A percentile compares a stretch with the other conserved stretches of the same genome.
These are phyloP conservation scores for Porites rus DNA, from an alignment of 92 coral and sea anemone species.

Conservation along the genomic window DNA sequence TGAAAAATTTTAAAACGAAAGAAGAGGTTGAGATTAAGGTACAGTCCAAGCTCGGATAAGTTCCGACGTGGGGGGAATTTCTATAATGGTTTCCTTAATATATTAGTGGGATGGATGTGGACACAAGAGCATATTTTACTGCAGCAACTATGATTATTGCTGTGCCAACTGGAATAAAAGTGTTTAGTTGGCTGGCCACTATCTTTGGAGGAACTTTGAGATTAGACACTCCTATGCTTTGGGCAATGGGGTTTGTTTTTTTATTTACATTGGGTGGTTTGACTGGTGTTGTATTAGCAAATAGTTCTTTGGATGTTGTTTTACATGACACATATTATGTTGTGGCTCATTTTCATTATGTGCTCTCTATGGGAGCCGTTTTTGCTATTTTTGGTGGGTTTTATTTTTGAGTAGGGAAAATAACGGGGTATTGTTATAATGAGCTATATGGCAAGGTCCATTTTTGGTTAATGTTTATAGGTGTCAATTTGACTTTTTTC, in stretches of 20 bases:
- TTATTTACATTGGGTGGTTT: conserved; percentile 88
- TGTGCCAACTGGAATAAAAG: conserved; percentile 93
- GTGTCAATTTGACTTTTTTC: conserved; percentile 89
- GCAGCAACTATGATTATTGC: conserved; percentile 90
- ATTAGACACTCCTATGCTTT: conserved; percentile 83
- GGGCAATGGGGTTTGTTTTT: conserved; percentile 89
- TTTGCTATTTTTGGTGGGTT: conserved; percentile 88
- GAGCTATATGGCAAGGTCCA: conserved; percentile 86
- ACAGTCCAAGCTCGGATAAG: conserved; percentile 53
- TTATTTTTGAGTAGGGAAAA: conserved; percentile 85
- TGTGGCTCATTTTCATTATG: conserved; percentile 90
- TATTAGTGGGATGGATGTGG: conserved; percentile 80
- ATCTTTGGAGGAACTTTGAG: conserved; percentile 81
- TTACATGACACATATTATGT: conserved; percentile 93
- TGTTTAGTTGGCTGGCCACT: conserved; percentile 91
- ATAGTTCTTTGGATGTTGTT: conserved; percentile 81
- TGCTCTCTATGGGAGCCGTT: conserved; percentile 87
- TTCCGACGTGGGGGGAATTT: conserved; percentile 27
- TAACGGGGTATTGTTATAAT: conserved; percentile 86
- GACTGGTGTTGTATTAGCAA: conserved; percentile 86
- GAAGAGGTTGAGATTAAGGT: conserved; percentile 42
- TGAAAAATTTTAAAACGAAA: conserved; percentile 11
- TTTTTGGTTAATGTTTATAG: conserved; percentile 90
- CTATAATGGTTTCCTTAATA: conserved; percentile 21
- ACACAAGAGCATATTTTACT: conserved; percentile 93